Conservation (phyloP, 2,888 invertebrate genomes). For the Nemotelus nigrinus region DNA sequence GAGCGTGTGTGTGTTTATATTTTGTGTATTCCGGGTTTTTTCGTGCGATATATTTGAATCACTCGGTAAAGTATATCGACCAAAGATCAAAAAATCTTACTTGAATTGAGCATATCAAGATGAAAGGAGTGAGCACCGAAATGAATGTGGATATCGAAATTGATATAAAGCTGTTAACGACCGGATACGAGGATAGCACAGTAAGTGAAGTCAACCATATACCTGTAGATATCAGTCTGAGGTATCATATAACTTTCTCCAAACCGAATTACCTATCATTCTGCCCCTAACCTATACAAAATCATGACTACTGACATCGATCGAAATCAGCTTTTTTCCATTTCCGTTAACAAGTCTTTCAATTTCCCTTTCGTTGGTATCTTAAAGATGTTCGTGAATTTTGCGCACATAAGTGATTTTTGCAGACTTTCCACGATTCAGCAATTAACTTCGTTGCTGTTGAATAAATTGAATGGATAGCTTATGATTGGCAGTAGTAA, state of each 20-base stretch:
- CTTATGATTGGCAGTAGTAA: too few species aligned
- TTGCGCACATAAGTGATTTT: slow-evolving; percentile 1
- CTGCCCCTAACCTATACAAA: not conserved
- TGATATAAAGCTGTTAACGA: slow-evolving; percentile 64
- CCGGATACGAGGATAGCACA: slow-evolving; percentile 64
- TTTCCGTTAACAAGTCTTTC: slow-evolving; percentile 45
- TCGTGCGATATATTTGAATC: slow-evolving; percentile 19
- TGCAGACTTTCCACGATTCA: slow-evolving; percentile 16
- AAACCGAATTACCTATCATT: too few species aligned
- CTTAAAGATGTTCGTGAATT: slow-evolving; percentile 2
- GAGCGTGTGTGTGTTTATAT: too few species aligned
- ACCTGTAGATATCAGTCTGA: too few species aligned
- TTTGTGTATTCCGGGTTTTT: not conserved
- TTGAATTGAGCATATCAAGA: slow-evolving; percentile 3
- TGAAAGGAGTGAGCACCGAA: slow-evolving; percentile 51
- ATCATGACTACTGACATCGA: not conserved
- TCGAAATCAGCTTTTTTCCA: slow-evolving; percentile 41
- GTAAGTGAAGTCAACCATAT: slow-evolving; percentile 56
- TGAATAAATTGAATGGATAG: too few species aligned
- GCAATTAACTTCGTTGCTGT: slow-evolving; percentile 14
- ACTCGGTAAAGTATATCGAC: not conserved
- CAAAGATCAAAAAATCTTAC: too few species aligned
- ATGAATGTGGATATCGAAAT: slow-evolving; percentile 64
- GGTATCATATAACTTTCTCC: too few species aligned
- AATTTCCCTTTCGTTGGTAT: slow-evolving; percentile 27